Conservation (phyloP, 2,113 vertebrate species). For the Pavo muticus region DNA sequence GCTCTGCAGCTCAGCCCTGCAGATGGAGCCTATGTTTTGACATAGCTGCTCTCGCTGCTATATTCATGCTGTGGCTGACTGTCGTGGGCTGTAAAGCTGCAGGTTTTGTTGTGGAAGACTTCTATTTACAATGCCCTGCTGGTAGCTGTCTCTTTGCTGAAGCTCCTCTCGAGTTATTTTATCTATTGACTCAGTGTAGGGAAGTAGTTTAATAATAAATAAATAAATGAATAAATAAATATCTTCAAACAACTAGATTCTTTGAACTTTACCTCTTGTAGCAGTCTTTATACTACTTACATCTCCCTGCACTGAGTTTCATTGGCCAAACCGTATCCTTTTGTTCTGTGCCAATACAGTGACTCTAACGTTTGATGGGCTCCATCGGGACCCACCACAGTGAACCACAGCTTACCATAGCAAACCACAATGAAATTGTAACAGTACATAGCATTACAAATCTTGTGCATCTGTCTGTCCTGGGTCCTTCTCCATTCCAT, state of each 20-base stretch:
- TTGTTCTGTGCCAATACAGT: slow-evolving; percentile 37
- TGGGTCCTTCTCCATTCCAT: not conserved
- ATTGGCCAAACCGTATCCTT: slow-evolving; percentile 30
- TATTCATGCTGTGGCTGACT: not conserved
- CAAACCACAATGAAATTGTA: slow-evolving; percentile 8
- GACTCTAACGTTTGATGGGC: not conserved
- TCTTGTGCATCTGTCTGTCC: not conserved
- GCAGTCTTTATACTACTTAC: not conserved
- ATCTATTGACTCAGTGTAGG: not conserved
- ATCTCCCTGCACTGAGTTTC: not conserved
- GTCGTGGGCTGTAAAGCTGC: not conserved
- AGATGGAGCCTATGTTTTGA: not conserved
- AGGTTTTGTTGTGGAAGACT: not conserved
- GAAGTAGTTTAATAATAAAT: not conserved
- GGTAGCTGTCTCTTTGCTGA: not conserved
- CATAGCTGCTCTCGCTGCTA: not conserved
- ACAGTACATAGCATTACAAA: not conserved
- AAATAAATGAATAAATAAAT: not conserved
- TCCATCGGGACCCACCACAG: slow-evolving; percentile 11
- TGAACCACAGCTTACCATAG: not conserved
- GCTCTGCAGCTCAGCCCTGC: not conserved
- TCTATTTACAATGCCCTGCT: not conserved
- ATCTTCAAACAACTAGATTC: not conserved
- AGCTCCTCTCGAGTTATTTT: not conserved
- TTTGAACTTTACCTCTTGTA: slow-evolving; percentile 54